Percentiles rank a stretch among this genome's conserved stretches.
phyloP scores from a whole-genome alignment of 2,113 vertebrate genomes.

The Callospermophilus lateralis region DNA sequence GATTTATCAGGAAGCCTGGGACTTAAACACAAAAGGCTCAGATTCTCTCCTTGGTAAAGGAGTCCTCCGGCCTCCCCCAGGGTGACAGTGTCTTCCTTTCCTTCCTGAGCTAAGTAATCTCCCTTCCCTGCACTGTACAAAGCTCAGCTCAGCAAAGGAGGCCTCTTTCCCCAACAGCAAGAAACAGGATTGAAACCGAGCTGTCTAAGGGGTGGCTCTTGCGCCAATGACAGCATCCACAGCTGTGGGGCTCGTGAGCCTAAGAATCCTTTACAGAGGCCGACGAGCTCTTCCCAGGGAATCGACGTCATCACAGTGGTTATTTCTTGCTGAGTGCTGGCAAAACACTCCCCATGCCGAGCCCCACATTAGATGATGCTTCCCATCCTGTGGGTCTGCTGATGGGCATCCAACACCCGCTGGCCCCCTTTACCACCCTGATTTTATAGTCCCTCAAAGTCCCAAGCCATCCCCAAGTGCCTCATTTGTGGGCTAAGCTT shows the following conservation, averaged over 20 bases:
- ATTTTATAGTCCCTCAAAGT: neutral
- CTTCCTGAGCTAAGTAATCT: neutral
- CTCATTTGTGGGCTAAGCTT: neutral
- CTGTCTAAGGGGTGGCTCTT: neutral
- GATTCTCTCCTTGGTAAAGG: neutral
- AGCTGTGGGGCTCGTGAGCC: no score
- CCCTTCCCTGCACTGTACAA: no score
- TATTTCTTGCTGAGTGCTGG: no score
- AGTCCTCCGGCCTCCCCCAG: neutral
- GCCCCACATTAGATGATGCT: rapidly evolving
- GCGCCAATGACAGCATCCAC: neutral
- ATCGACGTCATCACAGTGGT: neutral
- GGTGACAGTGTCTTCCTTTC: neutral
- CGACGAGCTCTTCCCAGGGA: neutral
- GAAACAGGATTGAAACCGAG: neutral
- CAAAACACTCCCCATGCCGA: rapidly evolving
- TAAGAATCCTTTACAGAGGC: neutral
- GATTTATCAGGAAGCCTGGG: neutral
- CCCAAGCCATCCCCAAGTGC: neutral
- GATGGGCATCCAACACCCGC: rapidly evolving
- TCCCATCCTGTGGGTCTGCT: neutral
- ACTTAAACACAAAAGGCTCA: neutral
- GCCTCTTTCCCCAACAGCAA: neutral
- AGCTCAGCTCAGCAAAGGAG: neutral
- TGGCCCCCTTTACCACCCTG: neutral